Base-by-base conservation (phyloP, 2,888 invertebrate genomes). In the Melipona bicolor region DNA sequence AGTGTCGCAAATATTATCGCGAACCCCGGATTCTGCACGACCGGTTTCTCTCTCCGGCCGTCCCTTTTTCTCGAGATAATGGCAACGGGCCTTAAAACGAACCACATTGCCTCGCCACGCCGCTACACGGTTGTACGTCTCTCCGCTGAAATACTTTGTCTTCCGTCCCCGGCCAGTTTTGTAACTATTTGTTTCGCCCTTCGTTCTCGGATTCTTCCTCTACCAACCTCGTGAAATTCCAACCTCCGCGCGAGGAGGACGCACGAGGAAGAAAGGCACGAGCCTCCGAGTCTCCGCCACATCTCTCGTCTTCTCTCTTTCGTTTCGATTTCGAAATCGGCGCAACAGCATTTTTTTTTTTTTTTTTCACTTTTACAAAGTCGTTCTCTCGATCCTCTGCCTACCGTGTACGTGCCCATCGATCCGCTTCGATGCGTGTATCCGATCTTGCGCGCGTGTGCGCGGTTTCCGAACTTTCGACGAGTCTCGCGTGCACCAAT, bases 1-100 rank as follows among this genome's bases (percentile, higher is more conserved):
- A 62, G 83, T 77, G 86, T 86, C 82, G 88, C 89, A 81, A 84
- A 88, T 86, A 89, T 89, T 84, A 89, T 89, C 88, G 77, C 84
- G 81, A 84, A 84, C 84, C 80, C 64, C 61, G 77, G 85, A 89
- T 86, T 81, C 86, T 81, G 82, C 71, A 80, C 86, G 88, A 86
- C 83, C 86, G 87, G 86, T 83, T 43, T 43, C 43, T 43, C 43
- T 87, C 76, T 67, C 84, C 70, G 62, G 32, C 21, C 13, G 68
- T 78, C 76, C 85, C 72, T 74, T 68, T 67, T 84, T 50, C 77
- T 61, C 83, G 83, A 83, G 86, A 86, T 83, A 87, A 86, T 86
- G 85, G 78, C 76, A 69, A 76, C 73, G 72, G 32, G n/a, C 77
- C 59, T 76, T 68, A 67, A 81, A 85, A 80, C 85, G 85, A 84